A percentile compares a stretch with the other conserved stretches of the same genome.
Evolutionary conservation across 2,113 vertebrate species (phyloP).

Genomic region (Platysteira castanea): DNA sequence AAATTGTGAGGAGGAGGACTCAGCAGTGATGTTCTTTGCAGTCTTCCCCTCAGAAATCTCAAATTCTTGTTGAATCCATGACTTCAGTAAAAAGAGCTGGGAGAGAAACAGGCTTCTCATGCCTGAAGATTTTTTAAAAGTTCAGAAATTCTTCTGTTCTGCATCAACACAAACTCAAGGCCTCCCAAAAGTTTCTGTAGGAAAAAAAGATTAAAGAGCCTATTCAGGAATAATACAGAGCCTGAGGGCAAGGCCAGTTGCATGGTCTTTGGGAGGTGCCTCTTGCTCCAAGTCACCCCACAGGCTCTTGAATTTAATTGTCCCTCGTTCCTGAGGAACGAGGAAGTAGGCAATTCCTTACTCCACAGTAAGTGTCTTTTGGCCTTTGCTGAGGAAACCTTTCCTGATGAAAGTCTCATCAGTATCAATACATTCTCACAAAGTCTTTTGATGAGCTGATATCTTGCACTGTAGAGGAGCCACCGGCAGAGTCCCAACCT

Average conservation of each 20-base stretch:
- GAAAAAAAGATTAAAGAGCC: background rate
- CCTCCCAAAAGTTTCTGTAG: background rate
- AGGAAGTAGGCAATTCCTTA: background rate
- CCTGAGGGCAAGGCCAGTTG: background rate
- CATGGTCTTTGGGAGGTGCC: background rate
- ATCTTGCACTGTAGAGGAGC: background rate
- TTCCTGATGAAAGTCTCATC: background rate
- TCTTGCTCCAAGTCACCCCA: background rate
- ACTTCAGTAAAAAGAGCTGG: background rate
- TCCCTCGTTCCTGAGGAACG: background rate
- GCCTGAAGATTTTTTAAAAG: background rate
- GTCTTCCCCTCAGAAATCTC: background rate
- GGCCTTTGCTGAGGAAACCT: background rate
- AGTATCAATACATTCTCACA: background rate
- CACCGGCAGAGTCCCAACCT: background rate
- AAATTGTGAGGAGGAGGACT: background rate
- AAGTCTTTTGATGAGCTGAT: background rate
- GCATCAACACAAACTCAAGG: background rate
- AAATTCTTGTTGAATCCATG: background rate
- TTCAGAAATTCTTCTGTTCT: background rate
- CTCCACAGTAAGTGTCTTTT: background rate
- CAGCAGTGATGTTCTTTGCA: background rate
- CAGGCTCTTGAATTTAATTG: background rate
- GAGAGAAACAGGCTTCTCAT: background rate
- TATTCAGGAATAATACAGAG: background rate